Percentiles rank a stretch among this genome's conserved stretches.
Evolutionary conservation across 2,888 invertebrate genomes (phyloP).

Genomic region (Nephrotoma guestfalica): DNA sequence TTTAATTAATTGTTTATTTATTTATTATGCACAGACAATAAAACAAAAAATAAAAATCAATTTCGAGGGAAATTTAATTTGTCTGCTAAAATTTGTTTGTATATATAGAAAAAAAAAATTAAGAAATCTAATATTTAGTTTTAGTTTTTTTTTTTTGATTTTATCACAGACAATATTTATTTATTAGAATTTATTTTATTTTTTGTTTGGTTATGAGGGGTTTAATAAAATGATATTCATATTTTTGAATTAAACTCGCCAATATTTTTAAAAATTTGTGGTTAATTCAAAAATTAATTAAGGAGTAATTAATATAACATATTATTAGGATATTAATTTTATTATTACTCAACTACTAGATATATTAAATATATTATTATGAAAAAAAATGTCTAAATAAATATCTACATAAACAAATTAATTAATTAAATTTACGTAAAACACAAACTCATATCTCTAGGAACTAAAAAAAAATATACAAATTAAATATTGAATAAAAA

Average conservation of each 20-base stretch:
- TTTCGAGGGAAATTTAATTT: neutral
- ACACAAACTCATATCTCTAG: slow-evolving; percentile 6
- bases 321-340: neutral
- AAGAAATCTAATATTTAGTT: neutral
- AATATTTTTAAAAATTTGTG: neutral
- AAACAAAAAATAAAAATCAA: neutral
- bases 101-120: neutral
- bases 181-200: neutral
- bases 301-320: neutral
- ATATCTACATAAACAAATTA: neutral
- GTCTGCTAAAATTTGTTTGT: neutral
- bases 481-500: neutral
- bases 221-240: neutral
- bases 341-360: neutral
- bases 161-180: neutral
- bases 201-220: neutral
- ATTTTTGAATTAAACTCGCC: neutral
- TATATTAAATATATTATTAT: neutral
- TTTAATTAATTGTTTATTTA: neutral
- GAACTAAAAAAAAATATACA: neutral
- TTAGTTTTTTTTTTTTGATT: neutral
- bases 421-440: neutral
- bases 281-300: neutral
- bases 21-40: neutral
- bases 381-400: neutral